Evolutionary conservation across 2,113 vertebrate genomes (phyloP).

Genomic region (Apodemus speciosus): DNA sequence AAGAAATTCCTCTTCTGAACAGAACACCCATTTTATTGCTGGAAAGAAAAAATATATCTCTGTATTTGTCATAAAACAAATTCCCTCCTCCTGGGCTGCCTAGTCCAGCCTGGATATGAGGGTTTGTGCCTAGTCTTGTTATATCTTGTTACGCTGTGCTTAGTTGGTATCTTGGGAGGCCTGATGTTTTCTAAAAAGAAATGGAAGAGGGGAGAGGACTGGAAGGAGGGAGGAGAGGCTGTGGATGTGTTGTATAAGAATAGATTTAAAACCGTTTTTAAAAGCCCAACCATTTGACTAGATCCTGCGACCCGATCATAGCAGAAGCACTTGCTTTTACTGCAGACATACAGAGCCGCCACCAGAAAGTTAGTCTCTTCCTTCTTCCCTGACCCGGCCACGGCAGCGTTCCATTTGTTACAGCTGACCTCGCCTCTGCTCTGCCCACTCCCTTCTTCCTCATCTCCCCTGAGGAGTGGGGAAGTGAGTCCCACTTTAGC

Average conservation of each 20-base stretch:
- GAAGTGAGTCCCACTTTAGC: not conserved
- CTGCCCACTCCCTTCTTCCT: not conserved
- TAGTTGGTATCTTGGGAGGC: not conserved
- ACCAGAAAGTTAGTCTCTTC: not conserved
- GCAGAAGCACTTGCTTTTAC: not conserved
- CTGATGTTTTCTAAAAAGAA: not conserved
- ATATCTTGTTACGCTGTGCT: not conserved
- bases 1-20: not conserved
- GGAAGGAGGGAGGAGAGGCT: not conserved
- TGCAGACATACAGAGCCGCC: not conserved
- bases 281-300: not conserved
- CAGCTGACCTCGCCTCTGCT: not conserved
- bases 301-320: not conserved
- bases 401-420: not conserved
- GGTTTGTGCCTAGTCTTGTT: not conserved
- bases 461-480: not conserved
- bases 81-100: not conserved
- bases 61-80: not conserved
- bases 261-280: not conserved
- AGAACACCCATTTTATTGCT: constrained; percentile 1
- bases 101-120: not conserved
- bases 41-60: not conserved
- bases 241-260: not conserved
- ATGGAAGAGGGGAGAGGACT: not conserved
- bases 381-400: rapidly evolving